These are phyloP conservation scores for Campoletis raptor DNA, from an alignment of 2,888 invertebrate species.

Conservation along the genomic window DNA sequence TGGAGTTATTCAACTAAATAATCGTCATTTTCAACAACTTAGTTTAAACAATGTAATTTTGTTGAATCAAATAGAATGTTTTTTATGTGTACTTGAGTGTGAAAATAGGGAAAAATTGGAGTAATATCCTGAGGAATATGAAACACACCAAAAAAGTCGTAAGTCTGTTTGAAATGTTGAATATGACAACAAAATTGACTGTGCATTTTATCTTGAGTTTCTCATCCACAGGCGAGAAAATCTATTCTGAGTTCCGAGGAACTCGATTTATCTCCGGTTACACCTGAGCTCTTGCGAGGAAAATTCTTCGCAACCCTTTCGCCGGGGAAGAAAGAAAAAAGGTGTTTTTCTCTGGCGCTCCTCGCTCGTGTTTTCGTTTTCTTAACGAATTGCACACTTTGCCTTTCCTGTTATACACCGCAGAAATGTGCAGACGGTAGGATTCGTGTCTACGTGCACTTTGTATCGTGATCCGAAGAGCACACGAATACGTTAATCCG, in stretches of 20 bases:
- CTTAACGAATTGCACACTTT: conserved; percentile 61
- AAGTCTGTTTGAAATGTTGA: neutral
- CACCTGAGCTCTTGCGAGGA: conserved; percentile 53
- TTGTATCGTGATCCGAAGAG: conserved; percentile 31
- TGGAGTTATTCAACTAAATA: too few relatives aligned
- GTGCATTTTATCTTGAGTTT: neutral
- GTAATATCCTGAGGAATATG: neutral
- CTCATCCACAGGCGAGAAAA: conserved; percentile 37
- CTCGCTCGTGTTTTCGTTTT: conserved; percentile 3
- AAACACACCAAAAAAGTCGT: neutral
- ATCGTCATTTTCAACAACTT: too few relatives aligned
- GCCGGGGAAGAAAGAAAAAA: neutral
- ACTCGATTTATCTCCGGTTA: conserved; percentile 63
- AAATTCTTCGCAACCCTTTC: conserved; percentile 13
- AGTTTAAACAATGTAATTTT: too few relatives aligned
- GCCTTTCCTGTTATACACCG: conserved; percentile 25
- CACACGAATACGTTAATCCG: conserved; percentile 27
- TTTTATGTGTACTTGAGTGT: neutral
- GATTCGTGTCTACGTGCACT: conserved; percentile 51
- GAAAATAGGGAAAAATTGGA: neutral
- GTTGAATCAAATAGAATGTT: neutral
- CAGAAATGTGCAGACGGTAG: neutral
- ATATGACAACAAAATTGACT: neutral
- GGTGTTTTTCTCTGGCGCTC: neutral
- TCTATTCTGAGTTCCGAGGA: conserved; percentile 53